Base-by-base conservation (phyloP, 2,113 vertebrate genomes). In the Nipponia nippon region DNA sequence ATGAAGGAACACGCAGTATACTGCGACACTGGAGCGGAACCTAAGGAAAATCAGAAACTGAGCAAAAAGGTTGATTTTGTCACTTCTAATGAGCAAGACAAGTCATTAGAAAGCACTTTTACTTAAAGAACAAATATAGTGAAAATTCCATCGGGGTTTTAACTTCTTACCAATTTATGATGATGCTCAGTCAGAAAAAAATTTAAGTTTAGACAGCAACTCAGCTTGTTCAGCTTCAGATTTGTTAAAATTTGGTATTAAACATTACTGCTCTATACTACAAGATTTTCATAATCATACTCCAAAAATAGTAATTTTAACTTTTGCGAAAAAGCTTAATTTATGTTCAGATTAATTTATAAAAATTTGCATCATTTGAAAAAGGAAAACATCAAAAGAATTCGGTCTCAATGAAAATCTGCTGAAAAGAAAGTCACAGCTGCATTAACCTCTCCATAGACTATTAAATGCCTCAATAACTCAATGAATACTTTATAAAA, bases 401-500 rank as follows among this genome's bases (percentile, higher is more conserved):
- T 55, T 93, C 2, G 2, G n/a, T 85, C 83, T 91, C 42, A 87
- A 70, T 59, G 49, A 71, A 63, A 83, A 52, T 18, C 66, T 84
- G 53, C 77, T 77, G 87, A 65, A 83, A 95, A 83, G 71, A 70
- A 91, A 89, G 73, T 73, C 58, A 91, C 50, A 95, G 78, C 52
- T 83, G 61, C 56, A 75, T 76, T 82, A 87, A 93, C 49, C 29
- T 87, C 84, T 90, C 84, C 67, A 69, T 10, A 53, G 67, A 65
- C 49, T 78, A 65, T 21, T 53, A 85, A 87, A 95, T 53, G 66
- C 36, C 38, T 83, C 44, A 67, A 11, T 25, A 82, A 83, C 34
- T 87, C 76, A 63, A 47, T 13, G 16, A 89, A 23, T 36, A 84
- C 55, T 49, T 65, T 94, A 95, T 21, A 96, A 95, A 97, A 97